Conservation (phyloP, 2,113 vertebrate genomes). For the Syngnathoides biaculeatus region DNA sequence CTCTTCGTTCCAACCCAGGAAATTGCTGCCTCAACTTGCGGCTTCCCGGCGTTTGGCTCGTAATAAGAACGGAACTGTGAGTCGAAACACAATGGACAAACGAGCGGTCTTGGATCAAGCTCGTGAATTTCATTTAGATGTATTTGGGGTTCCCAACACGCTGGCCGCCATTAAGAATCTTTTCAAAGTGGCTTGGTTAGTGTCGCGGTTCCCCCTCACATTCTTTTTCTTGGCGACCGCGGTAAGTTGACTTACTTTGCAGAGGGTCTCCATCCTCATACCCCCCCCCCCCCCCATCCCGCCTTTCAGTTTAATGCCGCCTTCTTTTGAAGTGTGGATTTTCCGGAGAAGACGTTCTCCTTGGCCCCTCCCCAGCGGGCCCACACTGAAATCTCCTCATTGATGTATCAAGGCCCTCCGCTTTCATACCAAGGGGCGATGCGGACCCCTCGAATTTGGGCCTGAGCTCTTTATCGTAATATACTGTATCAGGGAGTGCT, state of each 20-base stretch:
- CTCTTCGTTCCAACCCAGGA: conserved; percentile 49
- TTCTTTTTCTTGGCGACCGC: conserved; percentile 43
- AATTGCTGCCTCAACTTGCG: conserved; percentile 28
- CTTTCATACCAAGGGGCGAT: conserved; percentile 49
- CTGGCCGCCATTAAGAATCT: conserved; percentile 56
- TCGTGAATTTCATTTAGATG: conserved; percentile 20
- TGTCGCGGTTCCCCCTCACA: conserved; percentile 22
- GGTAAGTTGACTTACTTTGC: conserved; percentile 52
- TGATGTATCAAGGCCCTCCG: conserved; percentile 58
- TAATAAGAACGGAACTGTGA: conserved; percentile 7
- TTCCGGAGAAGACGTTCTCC: conserved; percentile 64
- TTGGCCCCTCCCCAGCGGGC: conserved; percentile 26
- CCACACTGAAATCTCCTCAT: conserved; percentile 63
- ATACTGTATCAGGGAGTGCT: conserved; percentile 70
- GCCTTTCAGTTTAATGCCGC: conserved; percentile 39
- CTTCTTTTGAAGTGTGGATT: conserved; percentile 70
- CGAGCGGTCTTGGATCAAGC: conserved; percentile 15
- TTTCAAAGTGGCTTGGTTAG: conserved; percentile 48
- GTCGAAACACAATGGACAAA: conserved; percentile 27
- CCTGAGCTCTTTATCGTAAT: conserved; percentile 68
- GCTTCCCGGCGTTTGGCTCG: background rate
- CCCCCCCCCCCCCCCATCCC: conserved; percentile 7
- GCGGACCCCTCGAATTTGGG: conserved; percentile 46
- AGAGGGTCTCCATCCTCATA: conserved; percentile 39
- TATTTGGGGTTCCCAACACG: conserved; percentile 24